Evolutionary conservation across 2,113 vertebrate genomes (phyloP), one percentile per base, ranked within the genome.

Genomic region (Corythoichthys intestinalis): DNA sequence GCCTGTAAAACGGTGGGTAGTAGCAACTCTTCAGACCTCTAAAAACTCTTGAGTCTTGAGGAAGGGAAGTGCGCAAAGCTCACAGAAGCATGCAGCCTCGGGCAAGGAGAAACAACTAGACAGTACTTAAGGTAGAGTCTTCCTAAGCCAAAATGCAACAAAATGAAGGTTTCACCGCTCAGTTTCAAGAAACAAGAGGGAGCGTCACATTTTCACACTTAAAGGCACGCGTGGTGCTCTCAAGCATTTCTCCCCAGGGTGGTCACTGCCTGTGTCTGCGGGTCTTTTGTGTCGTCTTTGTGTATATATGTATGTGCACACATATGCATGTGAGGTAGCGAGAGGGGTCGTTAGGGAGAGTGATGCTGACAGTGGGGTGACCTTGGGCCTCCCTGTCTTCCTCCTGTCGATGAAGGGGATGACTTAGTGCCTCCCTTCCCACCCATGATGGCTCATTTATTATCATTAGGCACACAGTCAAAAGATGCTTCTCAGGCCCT

Each of bases 391-490:
- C 76, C 83, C 70, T 82, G 87, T 88, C 81, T 87, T 84, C 87
- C 78, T 86, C 89, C 83, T 90, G 87, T 90, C 87, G 76, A 87
- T 89, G 89, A 83, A 85, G 79, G 74, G 75, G 87, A 90, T 89
- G 87, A 90, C 87, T 87, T 89, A 91, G 81, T 89, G 81, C 81
- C 85, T 88, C 88, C 82, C 87, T 85, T 70, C 79, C 74, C 82
- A 82, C 79, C 83, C 77, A 83, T 89, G 89, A 91, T 89, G 85
- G 88, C 87, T 89, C 89, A 91, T 91, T 88, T 89, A 89, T 91
- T 91, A 91, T 91, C 88, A 91, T 91, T 91, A 91, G 89, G 88
- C 89, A 87, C 88, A 82, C 78, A 88, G 88, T 89, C 88, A 88
- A 86, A 87, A 89, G 83, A 90, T 83, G 83, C 79, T 68, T 76